Conservation (phyloP, 2,888 invertebrate genomes). For the Acronicta leporina region DNA sequence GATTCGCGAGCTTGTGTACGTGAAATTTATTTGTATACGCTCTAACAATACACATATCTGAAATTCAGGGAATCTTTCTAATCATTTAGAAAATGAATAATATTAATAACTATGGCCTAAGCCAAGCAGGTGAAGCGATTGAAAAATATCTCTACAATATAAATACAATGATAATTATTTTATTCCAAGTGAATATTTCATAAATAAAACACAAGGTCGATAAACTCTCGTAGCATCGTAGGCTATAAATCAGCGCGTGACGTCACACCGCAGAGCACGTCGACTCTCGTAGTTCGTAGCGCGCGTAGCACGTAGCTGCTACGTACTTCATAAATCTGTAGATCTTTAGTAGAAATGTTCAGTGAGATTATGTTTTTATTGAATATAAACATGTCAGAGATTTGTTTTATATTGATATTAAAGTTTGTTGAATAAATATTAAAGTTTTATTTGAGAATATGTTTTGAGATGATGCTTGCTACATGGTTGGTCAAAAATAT, state of each 20-base stretch:
- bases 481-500: too few species aligned
- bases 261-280: constrained; percentile 62
- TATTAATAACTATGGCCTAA: neutral
- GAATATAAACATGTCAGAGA: constrained; percentile 1
- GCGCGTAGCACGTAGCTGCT: constrained; percentile 56
- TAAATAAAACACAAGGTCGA: constrained; percentile 55
- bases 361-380: constrained; percentile 37
- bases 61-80: too few species aligned
- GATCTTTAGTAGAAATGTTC: constrained; percentile 30
- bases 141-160: neutral
- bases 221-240: constrained; percentile 63
- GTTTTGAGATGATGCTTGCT: neutral
- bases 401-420: neutral
- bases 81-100: too few species aligned
- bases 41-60: too few species aligned
- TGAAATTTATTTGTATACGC: too few species aligned
- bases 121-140: neutral
- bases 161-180: constrained; percentile 7
- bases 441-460: neutral
- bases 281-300: constrained; percentile 53
- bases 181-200: constrained; percentile 20
- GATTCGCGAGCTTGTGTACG: too few species aligned
- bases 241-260: constrained; percentile 70
- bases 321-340: constrained; percentile 49
- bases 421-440: too few species aligned